A percentile compares a stretch with the other conserved stretches of the same genome.
Conservation (phyloP, 2,797 vertebrate genomes). For the Clarias platycephalus region DNA sequence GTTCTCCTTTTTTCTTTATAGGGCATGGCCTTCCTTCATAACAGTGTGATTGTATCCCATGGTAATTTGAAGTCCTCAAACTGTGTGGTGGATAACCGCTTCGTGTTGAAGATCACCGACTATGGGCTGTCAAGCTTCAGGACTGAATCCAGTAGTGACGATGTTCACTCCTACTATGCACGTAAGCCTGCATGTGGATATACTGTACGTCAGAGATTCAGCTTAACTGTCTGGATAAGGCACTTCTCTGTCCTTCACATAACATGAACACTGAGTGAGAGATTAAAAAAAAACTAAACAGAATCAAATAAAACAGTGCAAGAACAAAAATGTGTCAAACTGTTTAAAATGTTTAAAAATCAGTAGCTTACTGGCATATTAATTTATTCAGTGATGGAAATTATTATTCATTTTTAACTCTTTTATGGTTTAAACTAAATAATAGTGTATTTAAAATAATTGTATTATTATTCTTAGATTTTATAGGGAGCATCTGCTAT, state of each 20-base stretch:
- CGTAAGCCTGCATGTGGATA: slow-evolving; percentile 74
- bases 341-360: slow-evolving; percentile 1
- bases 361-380: not conserved
- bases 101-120: slow-evolving; percentile 94
- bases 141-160: slow-evolving; percentile 65
- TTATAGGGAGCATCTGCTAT: not conserved
- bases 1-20: slow-evolving; percentile 55
- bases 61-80: slow-evolving; percentile 95
- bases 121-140: slow-evolving; percentile 89
- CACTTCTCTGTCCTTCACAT: not conserved
- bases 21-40: slow-evolving; percentile 93
- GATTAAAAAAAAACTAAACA: not conserved
- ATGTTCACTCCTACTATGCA: slow-evolving; percentile 82
- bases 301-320: not conserved
- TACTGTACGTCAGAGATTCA: not conserved
- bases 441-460: not conserved
- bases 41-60: slow-evolving; percentile 83
- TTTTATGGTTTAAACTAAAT: not conserved
- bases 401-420: not conserved
- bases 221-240: not conserved
- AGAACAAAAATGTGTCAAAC: not conserved
- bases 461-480: not conserved
- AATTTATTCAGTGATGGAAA: not conserved
- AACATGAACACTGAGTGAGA: not conserved
- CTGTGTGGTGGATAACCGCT: slow-evolving; percentile 93